These are phyloP conservation scores for Drymonia ruficornis DNA, from an alignment of 2,888 invertebrate genomes.

Conservation along the genomic window DNA sequence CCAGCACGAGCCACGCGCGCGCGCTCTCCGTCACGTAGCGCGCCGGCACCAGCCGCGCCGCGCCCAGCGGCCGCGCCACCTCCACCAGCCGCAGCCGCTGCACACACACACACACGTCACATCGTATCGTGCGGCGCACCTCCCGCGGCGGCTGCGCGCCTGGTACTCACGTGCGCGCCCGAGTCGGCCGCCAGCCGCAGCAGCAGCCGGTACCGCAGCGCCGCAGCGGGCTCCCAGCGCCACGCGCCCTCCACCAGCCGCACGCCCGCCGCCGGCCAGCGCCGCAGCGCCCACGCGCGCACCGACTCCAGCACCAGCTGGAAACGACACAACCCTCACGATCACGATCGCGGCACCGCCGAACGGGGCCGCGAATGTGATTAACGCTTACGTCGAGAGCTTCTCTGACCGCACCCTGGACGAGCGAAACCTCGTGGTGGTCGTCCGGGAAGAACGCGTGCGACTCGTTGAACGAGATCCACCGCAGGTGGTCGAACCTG, in stretches of 20 bases:
- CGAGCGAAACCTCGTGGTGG: slow-evolving; percentile 87
- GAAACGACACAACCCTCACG: too few relatives aligned
- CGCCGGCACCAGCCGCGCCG: slow-evolving; percentile 94
- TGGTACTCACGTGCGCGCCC: slow-evolving; percentile 7
- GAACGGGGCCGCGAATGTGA: not conserved
- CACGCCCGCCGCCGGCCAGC: slow-evolving; percentile 41
- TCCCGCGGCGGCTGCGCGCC: slow-evolving; percentile 13
- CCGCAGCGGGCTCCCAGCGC: slow-evolving; percentile 65
- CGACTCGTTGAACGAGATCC: slow-evolving; percentile 94
- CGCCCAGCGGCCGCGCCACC: slow-evolving; percentile 93
- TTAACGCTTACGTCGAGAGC: slow-evolving; percentile 86
- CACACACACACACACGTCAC: not conserved
- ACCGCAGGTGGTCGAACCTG: slow-evolving; percentile 90
- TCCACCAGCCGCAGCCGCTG: slow-evolving; percentile 85
- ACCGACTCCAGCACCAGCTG: slow-evolving; percentile 53
- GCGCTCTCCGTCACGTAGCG: slow-evolving; percentile 98
- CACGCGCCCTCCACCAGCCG: slow-evolving; percentile 62
- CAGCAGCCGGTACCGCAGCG: slow-evolving; percentile 61
- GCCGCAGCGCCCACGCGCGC: slow-evolving; percentile 48
- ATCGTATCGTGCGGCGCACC: not conserved
- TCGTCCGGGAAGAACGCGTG: slow-evolving; percentile 94
- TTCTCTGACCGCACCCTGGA: slow-evolving; percentile 86
- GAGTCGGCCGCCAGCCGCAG: slow-evolving; percentile 31
- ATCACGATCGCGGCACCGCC: not conserved
- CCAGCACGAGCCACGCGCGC: slow-evolving; percentile 90